Base-by-base conservation (phyloP, 23 tunicate genomes). In the Ciona savignyi region DNA sequence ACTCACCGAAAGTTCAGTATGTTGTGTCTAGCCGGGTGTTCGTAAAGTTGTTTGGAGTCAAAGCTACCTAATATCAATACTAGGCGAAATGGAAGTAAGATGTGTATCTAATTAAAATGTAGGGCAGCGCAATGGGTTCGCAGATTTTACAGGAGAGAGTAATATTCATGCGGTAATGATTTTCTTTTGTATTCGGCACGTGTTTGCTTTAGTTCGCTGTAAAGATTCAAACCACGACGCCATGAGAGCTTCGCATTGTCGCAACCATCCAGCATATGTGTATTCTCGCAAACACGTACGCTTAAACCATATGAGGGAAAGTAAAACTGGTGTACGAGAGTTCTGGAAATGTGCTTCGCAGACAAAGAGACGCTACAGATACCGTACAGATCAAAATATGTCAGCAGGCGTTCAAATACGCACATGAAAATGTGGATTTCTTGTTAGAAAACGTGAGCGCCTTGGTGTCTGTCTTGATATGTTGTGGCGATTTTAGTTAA, bases 191-290 rank as follows among this genome's bases (percentile, higher is more conserved):
- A 42, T 42, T 63, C 28, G 67, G 67, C 28, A 63, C 28, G 26
- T 63, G 67, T 63, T 63, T 63, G 67, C 67, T 63, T 63, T 63
- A 63, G 26, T 63, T 22, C 26, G 67, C 67, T 20, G 67, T 9
- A 63, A 63, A 63, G 28, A 63, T 4, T 25, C 24, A 63, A 23
- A 63, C 28, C 67, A 23, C 4, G 28, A 22, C 67, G 67, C 67
- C 67, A 20, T 20, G 22, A 63, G 67, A 20, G 11, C 9, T 15
- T 6, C 11, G 56, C 56, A 6, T 42, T 6, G 15, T 9, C 56
- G 56, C 56, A 15, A 42, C 56, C 15, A 15, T n/a, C 56, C 56
- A 42, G 56, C 56, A 42, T 15, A 42, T 42, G 56, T 42, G 56
- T 42, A 42, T 42, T 42, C 15, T 9, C 9, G 15, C 15, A 42